These are phyloP conservation scores for Microtus ochrogaster DNA, from an alignment of 2,113 vertebrate species.

Conservation along the genomic window DNA sequence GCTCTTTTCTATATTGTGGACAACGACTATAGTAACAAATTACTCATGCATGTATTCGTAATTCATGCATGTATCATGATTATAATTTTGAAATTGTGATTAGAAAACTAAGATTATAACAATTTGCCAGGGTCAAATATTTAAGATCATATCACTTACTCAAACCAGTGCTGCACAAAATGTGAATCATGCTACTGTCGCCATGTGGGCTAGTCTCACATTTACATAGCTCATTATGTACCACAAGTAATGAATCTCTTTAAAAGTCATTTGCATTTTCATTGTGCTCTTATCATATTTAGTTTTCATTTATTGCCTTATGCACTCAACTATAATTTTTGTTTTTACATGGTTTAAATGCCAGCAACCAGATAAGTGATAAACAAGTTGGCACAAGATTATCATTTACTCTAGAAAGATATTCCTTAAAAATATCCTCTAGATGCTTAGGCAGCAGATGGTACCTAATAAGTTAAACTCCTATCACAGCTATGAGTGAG, in stretches of 20 bases:
- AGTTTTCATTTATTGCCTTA: conserved; percentile 68
- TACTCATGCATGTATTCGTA: background rate
- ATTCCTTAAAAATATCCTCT: conserved; percentile 75
- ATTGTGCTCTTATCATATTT: conserved; percentile 64
- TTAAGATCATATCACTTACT: background rate
- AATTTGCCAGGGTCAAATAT: background rate
- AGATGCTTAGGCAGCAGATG: conserved; percentile 82
- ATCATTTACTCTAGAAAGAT: conserved; percentile 70
- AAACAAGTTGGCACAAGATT: conserved; percentile 69
- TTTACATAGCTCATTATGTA: conserved; percentile 43
- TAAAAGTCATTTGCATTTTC: conserved; percentile 69
- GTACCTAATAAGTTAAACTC: conserved; percentile 81
- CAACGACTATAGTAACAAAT: background rate
- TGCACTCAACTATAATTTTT: conserved; percentile 70
- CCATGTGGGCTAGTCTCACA: background rate
- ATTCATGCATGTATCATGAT: background rate
- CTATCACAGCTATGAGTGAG: conserved; percentile 81
- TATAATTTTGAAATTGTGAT: conserved; percentile 6
- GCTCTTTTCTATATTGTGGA: background rate
- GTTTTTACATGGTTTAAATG: conserved; percentile 80
- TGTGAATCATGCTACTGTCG: background rate
- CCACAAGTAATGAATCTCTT: conserved; percentile 63
- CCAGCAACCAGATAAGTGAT: conserved; percentile 68
- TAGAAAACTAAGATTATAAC: background rate
- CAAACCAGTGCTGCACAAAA: background rate